phyloP scores from a whole-genome alignment of 2,888 invertebrate species.

The Didymodactylos carnosus region DNA sequence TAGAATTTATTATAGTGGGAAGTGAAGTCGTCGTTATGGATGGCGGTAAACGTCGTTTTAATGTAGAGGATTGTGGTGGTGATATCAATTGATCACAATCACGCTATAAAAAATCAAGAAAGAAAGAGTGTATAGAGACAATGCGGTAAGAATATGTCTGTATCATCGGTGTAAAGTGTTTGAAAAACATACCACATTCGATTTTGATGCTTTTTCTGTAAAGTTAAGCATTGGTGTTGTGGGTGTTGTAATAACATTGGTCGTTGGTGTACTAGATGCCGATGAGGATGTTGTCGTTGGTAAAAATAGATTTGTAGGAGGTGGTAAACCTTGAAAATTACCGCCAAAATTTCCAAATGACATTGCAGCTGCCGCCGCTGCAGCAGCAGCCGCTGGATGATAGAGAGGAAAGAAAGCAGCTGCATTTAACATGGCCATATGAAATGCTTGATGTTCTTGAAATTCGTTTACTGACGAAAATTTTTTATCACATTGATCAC shows the following conservation, averaged over 20 bases:
- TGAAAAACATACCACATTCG: no score
- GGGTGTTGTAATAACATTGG: constrained; percentile 45
- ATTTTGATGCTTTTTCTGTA: no score
- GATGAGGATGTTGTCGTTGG: constrained; percentile 15
- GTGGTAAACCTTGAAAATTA: neutral
- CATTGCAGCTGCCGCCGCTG: constrained; percentile 12
- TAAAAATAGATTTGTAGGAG: neutral
- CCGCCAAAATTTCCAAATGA: constrained; percentile 14
- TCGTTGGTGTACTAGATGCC: constrained; percentile 27
- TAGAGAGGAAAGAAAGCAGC: constrained; percentile 12
- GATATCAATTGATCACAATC: no score
- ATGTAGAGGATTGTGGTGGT: no score
- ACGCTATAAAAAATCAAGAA: no score
- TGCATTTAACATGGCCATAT: neutral
- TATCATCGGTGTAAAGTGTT: no score
- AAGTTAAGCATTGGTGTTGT: constrained; percentile 50
- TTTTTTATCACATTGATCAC: neutral
- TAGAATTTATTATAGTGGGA: neutral
- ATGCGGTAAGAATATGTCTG: no score
- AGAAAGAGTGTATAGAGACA: no score
- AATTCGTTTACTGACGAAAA: neutral
- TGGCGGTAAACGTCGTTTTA: no score
- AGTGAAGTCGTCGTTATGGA: neutral
- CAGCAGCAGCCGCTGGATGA: constrained; percentile 16
- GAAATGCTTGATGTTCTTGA: neutral